Evolutionary conservation across 2,888 invertebrate species (phyloP).

Genomic region (Iselma pallidipennis): DNA sequence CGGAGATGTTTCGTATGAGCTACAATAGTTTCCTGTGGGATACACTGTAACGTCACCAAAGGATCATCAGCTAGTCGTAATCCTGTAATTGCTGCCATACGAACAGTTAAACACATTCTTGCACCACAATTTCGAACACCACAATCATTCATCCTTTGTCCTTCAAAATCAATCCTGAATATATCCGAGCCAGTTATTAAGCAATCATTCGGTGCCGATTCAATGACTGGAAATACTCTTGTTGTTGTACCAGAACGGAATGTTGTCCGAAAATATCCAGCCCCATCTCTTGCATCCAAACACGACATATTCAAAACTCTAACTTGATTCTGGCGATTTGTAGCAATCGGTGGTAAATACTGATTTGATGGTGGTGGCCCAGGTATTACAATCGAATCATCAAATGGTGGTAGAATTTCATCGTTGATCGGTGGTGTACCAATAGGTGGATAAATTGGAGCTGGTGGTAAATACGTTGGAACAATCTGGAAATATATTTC

Average conservation of each 20-base stretch:
- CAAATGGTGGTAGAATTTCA: slow-evolving; percentile 32
- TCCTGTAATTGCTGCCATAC: slow-evolving; percentile 61
- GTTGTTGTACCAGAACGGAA: slow-evolving; percentile 45
- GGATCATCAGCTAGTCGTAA: slow-evolving; percentile 60
- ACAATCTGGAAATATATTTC: slow-evolving; percentile 1
- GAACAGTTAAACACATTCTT: slow-evolving; percentile 61
- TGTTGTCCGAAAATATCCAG: slow-evolving; percentile 50
- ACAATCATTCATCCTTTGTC: slow-evolving; percentile 58
- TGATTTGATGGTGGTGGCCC: slow-evolving; percentile 31
- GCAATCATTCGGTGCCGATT: slow-evolving; percentile 49
- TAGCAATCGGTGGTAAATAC: slow-evolving; percentile 27
- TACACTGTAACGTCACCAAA: slow-evolving; percentile 61
- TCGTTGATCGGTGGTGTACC: slow-evolving; percentile 22
- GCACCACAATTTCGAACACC: slow-evolving; percentile 52
- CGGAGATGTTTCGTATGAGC: slow-evolving; percentile 56
- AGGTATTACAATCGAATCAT: slow-evolving; percentile 38
- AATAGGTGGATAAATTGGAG: slow-evolving; percentile 32
- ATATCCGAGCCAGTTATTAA: slow-evolving; percentile 41
- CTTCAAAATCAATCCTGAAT: slow-evolving; percentile 55
- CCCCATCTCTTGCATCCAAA: slow-evolving; percentile 36
- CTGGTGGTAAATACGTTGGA: slow-evolving; percentile 37
- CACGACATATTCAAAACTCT: slow-evolving; percentile 52
- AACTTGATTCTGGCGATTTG: slow-evolving; percentile 29
- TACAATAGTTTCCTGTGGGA: slow-evolving; percentile 59
- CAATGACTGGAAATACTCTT: slow-evolving; percentile 35